Evolutionary conservation across 2,113 vertebrate species (phyloP).

Genomic region (Mugil cephalus): DNA sequence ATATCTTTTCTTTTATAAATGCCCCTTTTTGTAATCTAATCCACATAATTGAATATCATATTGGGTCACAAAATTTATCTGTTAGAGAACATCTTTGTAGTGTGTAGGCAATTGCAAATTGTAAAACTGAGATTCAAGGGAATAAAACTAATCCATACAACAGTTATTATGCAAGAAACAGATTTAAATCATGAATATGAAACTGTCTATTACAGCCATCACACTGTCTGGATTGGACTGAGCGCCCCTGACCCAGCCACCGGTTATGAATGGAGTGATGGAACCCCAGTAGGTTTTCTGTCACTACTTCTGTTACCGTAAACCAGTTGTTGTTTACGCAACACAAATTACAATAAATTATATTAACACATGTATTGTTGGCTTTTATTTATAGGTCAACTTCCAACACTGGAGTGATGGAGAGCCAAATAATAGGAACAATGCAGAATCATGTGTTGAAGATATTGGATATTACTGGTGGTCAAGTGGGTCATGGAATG

Average conservation of each 20-base stretch:
- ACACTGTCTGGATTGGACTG: constrained; percentile 78
- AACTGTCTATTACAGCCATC: background rate
- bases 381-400: constrained; percentile 78
- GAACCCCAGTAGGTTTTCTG: constrained; percentile 80
- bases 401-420: constrained; percentile 89
- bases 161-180: too few species aligned
- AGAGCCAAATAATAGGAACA: constrained; percentile 90
- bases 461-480: constrained; percentile 39
- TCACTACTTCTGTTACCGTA: background rate
- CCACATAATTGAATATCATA: too few species aligned
- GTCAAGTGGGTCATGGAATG: constrained; percentile 83
- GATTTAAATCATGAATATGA: background rate
- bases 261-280: constrained; percentile 90
- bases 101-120: too few species aligned
- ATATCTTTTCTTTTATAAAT: too few species aligned
- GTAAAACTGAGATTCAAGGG: background rate
- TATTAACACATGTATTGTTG: background rate
- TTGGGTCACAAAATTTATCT: too few species aligned
- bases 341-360: background rate
- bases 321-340: background rate
- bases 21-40: too few species aligned
- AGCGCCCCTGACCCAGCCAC: constrained; percentile 81
- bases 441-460: constrained; percentile 88
- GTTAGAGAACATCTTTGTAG: too few species aligned
- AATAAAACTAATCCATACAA: too few species aligned